Percentiles rank a stretch among this genome's conserved stretches.
Conservation (phyloP, 2,888 invertebrate genomes). For the Criorhina ranunculi region DNA sequence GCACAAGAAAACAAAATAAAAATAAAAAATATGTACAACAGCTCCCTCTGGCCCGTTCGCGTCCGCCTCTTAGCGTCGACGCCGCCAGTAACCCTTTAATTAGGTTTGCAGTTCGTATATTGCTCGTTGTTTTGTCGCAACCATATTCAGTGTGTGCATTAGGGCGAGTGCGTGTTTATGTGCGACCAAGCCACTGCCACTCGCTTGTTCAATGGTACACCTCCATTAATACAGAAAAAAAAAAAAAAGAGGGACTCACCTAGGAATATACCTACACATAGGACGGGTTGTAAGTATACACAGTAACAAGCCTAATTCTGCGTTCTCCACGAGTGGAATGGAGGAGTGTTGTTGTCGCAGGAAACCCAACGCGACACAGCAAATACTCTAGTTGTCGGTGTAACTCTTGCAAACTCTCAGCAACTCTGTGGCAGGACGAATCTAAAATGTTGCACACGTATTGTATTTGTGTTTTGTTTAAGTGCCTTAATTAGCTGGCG, state of each 20-base stretch:
- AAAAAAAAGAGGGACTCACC: conserved; percentile 3
- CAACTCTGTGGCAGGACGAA: conserved; percentile 46
- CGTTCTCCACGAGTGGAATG: conserved; percentile 44
- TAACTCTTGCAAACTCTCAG: conserved; percentile 33
- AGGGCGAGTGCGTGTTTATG: conserved; percentile 76
- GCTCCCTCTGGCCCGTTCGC: conserved; percentile 8
- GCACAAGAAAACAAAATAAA: no score
- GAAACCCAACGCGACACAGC: conserved; percentile 66
- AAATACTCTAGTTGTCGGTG: conserved; percentile 36
- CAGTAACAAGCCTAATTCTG: conserved; percentile 74
- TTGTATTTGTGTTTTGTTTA: conserved; percentile 75
- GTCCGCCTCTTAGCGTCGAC: conserved; percentile 20
- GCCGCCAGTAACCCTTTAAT: conserved; percentile 73
- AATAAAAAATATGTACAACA: conserved; percentile 16
- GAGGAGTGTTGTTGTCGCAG: conserved; percentile 64
- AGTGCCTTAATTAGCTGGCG: conserved; percentile 77
- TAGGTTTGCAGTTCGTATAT: conserved; percentile 70
- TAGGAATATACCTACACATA: conserved; percentile 1
- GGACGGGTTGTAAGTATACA: conserved; percentile 11
- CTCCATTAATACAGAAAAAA: conserved; percentile 59
- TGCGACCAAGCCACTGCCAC: conserved; percentile 66
- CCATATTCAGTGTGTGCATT: conserved; percentile 72
- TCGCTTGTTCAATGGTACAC: conserved; percentile 72
- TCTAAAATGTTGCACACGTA: conserved; percentile 75
- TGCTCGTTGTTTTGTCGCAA: conserved; percentile 42